Percentiles rank a stretch among this genome's conserved stretches.
These are phyloP conservation scores for Petrosia ficiformis DNA, from an alignment of 37 sponge, comb jelly and placozoan species.

Conservation along the genomic window DNA sequence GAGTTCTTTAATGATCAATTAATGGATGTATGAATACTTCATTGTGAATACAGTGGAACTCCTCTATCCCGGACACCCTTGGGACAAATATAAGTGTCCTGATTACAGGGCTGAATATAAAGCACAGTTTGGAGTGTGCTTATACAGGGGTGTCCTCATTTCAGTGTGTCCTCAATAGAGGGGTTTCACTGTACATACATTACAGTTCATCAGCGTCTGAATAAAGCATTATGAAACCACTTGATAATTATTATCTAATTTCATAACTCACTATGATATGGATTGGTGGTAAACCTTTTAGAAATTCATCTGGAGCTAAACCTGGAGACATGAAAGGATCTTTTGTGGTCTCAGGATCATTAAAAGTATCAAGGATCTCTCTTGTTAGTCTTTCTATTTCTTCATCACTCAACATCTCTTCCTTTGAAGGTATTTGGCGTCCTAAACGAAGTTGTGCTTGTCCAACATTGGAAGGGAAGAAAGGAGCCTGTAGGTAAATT, in stretches of 20 bases:
- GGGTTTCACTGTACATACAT: too few relatives aligned
- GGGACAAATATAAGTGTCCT: too few relatives aligned
- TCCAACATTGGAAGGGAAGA: too few relatives aligned
- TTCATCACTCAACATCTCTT: constrained; percentile 18
- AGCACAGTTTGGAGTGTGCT: neutral
- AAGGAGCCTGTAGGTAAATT: neutral
- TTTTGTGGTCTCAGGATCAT: constrained; percentile 24
- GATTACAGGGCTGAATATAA: neutral
- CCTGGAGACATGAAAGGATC: constrained; percentile 90
- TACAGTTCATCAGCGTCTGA: too few relatives aligned
- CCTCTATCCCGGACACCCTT: too few relatives aligned
- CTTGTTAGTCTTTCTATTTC: constrained; percentile 43
- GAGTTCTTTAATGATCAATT: too few relatives aligned
- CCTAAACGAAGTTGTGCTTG: too few relatives aligned
- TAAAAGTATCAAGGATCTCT: constrained; percentile 36
- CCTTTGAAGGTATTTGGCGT: constrained; percentile 12
- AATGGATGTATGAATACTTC: too few relatives aligned
- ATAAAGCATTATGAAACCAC: too few relatives aligned
- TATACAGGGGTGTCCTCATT: too few relatives aligned
- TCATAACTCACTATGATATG: constrained; percentile 66
- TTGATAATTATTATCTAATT: neutral
- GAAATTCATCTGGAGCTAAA: constrained; percentile 61
- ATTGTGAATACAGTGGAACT: too few relatives aligned
- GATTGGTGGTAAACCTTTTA: constrained; percentile 79
- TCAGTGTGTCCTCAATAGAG: too few relatives aligned